Conservation (phyloP, 2,113 vertebrate genomes). For the Brachyhypopomus occidentalis region DNA sequence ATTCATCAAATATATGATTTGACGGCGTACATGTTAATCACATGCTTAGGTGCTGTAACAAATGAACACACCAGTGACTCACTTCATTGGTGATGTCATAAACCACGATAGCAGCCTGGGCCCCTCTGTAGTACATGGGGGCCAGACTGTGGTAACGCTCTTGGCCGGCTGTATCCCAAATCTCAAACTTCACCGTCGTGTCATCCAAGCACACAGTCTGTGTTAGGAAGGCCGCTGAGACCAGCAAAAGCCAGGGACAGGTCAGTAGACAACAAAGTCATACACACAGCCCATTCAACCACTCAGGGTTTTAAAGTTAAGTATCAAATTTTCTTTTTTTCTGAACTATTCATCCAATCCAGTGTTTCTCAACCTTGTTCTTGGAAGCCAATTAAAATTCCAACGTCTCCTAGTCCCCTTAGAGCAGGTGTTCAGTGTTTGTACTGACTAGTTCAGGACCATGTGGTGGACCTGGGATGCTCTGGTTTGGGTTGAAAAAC, state of each 20-base stretch:
- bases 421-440: too few species aligned
- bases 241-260: slow-evolving; percentile 44
- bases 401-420: too few species aligned
- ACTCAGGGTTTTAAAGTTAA: not conserved
- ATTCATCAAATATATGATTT: not conserved
- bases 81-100: slow-evolving; percentile 99
- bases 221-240: slow-evolving; percentile 93
- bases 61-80: slow-evolving; percentile 31
- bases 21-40: not conserved
- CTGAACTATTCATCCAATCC: too few species aligned
- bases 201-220: slow-evolving; percentile 98
- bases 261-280: not conserved
- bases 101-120: slow-evolving; percentile 97
- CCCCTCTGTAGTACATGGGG: slow-evolving; percentile 99
- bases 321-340: not conserved
- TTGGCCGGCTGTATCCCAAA: slow-evolving; percentile 98
- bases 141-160: slow-evolving; percentile 98
- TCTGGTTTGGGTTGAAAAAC: too few species aligned
- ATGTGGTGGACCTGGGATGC: too few species aligned
- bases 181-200: slow-evolving; percentile 99
- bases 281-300: not conserved
- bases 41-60: not conserved
- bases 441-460: too few species aligned
- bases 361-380: too few species aligned
- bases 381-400: too few species aligned